Percentiles rank a stretch among this genome's conserved stretches.
Evolutionary conservation across 1,140 invertebrate genomes (phyloP).

Genomic region (Aphis craccivora): DNA sequence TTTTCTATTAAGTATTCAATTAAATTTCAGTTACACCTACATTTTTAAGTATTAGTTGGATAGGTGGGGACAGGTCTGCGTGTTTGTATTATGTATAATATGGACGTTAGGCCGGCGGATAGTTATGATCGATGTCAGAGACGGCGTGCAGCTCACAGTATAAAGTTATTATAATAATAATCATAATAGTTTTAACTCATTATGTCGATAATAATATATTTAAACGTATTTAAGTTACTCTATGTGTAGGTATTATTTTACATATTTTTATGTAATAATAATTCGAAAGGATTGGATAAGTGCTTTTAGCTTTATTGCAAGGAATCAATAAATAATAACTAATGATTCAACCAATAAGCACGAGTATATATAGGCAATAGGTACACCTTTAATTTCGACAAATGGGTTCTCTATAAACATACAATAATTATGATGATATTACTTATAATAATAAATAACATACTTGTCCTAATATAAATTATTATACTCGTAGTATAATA

Average conservation of each 20-base stretch:
- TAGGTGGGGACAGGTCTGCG: not conserved
- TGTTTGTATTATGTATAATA: not conserved
- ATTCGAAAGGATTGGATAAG: not conserved
- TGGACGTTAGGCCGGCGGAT: not conserved
- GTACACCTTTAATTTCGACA: not conserved
- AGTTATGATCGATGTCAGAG: not conserved
- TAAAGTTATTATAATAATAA: not conserved
- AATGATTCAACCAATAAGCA: not conserved
- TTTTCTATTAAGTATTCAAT: not conserved
- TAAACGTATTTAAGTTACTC: not conserved
- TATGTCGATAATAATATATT: not conserved
- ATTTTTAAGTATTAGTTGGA: not conserved
- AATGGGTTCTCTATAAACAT: not conserved
- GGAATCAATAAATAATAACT: not conserved
- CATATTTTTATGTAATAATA: conserved; percentile 1
- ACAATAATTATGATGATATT: not conserved
- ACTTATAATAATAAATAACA: not conserved
- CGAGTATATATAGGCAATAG: not conserved
- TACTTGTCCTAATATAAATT: no score
- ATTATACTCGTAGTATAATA: not conserved
- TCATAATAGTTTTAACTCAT: not conserved
- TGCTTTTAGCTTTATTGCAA: not conserved
- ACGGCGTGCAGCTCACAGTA: not conserved
- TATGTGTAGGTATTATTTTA: not conserved
- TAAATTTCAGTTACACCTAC: no score